Percentiles rank a stretch among this genome's conserved stretches.
These are phyloP conservation scores for Drosophila eohydei DNA, from an alignment of 2,888 invertebrate species.

Conservation along the genomic window DNA sequence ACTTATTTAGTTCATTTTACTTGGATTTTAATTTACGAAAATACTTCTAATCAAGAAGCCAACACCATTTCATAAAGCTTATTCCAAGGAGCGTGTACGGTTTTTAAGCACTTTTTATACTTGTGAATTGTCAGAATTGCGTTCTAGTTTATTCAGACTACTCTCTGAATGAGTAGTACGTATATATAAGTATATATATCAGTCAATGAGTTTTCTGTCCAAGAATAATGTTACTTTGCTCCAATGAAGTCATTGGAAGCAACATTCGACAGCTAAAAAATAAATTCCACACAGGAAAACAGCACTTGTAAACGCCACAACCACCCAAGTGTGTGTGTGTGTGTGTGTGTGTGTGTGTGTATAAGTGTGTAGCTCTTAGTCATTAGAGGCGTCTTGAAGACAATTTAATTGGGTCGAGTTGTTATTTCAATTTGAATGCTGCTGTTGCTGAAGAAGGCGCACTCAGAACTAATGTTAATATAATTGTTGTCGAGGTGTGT, in stretches of 20 bases:
- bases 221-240: slow-evolving; percentile 27
- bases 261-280: slow-evolving; percentile 28
- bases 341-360: slow-evolving; percentile 6
- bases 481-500: slow-evolving; percentile 56
- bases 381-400: slow-evolving; percentile 49
- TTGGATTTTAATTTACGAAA: background rate
- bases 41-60: background rate
- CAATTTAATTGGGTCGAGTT: slow-evolving; percentile 64
- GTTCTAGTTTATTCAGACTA: background rate
- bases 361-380: slow-evolving; percentile 31
- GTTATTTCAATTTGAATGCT: slow-evolving; percentile 57
- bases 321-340: slow-evolving; percentile 21
- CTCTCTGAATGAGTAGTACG: background rate
- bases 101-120: background rate
- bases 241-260: slow-evolving; percentile 50
- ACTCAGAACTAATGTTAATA: slow-evolving; percentile 42
- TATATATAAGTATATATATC: background rate
- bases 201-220: background rate
- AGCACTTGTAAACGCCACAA: slow-evolving; percentile 49
- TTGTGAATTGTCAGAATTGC: too few relatives aligned
- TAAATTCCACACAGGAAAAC: slow-evolving; percentile 15
- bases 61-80: background rate
- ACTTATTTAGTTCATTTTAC: background rate
- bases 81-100: background rate
- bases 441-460: slow-evolving; percentile 43